These are phyloP conservation scores for Saturnia pavonia DNA, from an alignment of 2,888 invertebrate genomes.

Conservation along the genomic window DNA sequence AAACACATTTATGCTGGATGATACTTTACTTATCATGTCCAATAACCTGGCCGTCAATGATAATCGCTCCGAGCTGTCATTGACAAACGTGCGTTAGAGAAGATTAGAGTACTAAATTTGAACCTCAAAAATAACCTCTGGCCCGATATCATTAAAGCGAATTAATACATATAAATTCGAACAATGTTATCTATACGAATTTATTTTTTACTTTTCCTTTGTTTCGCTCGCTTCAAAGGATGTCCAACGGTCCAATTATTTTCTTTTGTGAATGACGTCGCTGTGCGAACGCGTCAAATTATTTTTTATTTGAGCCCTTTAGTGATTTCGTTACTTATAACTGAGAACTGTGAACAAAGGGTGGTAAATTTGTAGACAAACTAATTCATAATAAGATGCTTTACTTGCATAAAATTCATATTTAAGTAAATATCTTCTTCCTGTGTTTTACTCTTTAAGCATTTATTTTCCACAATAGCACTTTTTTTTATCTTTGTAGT, in stretches of 20 bases:
- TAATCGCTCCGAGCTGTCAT: neutral
- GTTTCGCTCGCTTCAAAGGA: slow-evolving; percentile 14
- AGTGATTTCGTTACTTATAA: neutral
- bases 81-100: neutral
- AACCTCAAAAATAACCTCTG: neutral
- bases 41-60: neutral
- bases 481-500: no score
- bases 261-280: slow-evolving; percentile 13
- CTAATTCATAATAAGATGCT: neutral
- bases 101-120: slow-evolving; percentile 1
- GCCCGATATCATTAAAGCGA: slow-evolving; percentile 1
- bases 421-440: neutral
- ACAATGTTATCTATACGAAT: slow-evolving; percentile 10
- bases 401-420: neutral
- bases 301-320: neutral
- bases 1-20: neutral
- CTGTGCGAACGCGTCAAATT: neutral
- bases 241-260: slow-evolving; percentile 13
- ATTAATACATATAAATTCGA: slow-evolving; percentile 2
- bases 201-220: slow-evolving; percentile 8
- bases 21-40: neutral
- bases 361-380: neutral
- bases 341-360: neutral
- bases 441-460: neutral
- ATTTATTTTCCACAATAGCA: neutral